A percentile compares a stretch with the other conserved stretches of the same genome.
Conservation (phyloP, 2,888 invertebrate species). For the Petrolisthes manimaculis region DNA sequence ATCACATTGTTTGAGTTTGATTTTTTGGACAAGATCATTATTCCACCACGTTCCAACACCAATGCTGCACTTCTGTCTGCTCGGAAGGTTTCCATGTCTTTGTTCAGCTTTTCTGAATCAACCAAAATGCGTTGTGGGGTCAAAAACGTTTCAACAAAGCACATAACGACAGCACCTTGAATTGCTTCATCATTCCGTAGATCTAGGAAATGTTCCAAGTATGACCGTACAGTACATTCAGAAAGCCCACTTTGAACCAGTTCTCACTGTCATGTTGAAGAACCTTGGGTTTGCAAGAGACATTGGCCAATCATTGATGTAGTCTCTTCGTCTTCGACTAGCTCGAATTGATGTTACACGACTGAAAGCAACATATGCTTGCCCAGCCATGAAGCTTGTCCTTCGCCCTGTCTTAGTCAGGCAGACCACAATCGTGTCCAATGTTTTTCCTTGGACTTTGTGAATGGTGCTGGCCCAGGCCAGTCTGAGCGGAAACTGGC, state of each 20-base stretch:
- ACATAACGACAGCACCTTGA: not conserved
- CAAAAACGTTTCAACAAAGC: too few relatives aligned
- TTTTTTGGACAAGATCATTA: not conserved
- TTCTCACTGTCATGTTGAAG: not conserved
- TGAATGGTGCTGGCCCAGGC: constrained; percentile 19
- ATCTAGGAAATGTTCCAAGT: not conserved
- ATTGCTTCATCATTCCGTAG: not conserved
- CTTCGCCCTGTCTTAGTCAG: too few relatives aligned
- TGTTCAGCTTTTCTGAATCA: not conserved
- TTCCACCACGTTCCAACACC: not conserved
- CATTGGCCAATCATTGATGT: not conserved
- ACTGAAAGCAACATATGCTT: not conserved
- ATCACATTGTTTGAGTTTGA: not conserved
- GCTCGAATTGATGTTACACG: not conserved
- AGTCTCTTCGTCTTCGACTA: not conserved
- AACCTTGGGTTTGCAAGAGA: not conserved
- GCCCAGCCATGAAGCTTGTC: not conserved
- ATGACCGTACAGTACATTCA: not conserved
- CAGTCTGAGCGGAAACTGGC: constrained; percentile 9
- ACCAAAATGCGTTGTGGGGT: not conserved
- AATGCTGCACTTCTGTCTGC: not conserved
- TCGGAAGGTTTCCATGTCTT: not conserved
- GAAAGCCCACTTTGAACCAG: not conserved
- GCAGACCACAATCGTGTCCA: constrained; percentile 11
- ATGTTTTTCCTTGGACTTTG: constrained; percentile 25